These are phyloP conservation scores for Cantharis lateralis DNA, from an alignment of 2,888 invertebrate species.

Conservation along the genomic window DNA sequence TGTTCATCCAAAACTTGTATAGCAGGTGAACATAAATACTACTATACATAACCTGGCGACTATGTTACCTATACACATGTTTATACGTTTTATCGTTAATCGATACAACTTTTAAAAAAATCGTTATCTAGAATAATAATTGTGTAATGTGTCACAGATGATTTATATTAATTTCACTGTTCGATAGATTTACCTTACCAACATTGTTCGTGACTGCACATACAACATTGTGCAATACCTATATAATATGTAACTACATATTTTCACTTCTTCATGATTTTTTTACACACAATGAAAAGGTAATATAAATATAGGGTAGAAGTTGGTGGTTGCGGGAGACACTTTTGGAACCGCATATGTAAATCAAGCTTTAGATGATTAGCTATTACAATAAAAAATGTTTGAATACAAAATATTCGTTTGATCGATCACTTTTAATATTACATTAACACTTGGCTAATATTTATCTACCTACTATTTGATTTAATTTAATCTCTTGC, in stretches of 20 bases:
- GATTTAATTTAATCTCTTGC: not conserved
- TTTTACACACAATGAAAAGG: not conserved
- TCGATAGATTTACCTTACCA: not conserved
- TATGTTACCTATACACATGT: slow-evolving; percentile 41
- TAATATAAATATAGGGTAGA: too few species aligned
- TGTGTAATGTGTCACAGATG: not conserved
- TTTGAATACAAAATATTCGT: not conserved
- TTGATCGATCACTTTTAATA: not conserved
- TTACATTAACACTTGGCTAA: not conserved
- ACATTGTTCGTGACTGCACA: not conserved
- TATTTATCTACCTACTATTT: not conserved
- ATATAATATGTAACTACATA: too few species aligned
- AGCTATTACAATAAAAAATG: not conserved
- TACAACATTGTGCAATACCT: not conserved
- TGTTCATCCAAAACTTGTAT: slow-evolving; percentile 34
- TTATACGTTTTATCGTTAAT: slow-evolving; percentile 42
- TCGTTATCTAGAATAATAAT: slow-evolving; percentile 13
- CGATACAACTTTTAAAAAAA: slow-evolving; percentile 35
- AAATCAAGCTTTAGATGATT: not conserved
- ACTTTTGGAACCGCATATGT: not conserved
- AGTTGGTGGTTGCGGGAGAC: not conserved
- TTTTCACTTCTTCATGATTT: not conserved
- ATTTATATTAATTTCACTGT: not conserved
- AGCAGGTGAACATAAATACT: slow-evolving; percentile 35
- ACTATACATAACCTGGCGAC: slow-evolving; percentile 40